Evolutionary conservation across 2,113 vertebrate genomes (phyloP).

Genomic region (Candoia aspera): DNA sequence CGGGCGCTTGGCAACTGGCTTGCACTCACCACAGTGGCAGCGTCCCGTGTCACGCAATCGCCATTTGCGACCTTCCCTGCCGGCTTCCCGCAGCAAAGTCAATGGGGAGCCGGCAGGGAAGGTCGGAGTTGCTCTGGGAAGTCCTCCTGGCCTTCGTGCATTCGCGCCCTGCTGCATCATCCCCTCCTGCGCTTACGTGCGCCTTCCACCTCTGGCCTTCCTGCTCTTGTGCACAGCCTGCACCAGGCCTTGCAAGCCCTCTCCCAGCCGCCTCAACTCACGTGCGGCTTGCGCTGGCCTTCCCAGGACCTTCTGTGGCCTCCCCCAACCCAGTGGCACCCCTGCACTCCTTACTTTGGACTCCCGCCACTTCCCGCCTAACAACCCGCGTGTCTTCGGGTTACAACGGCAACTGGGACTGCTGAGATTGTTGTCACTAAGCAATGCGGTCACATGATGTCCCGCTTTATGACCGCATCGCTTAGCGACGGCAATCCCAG

Average conservation of each 20-base stretch:
- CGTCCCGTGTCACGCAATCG: background rate
- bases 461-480: background rate
- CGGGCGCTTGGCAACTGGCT: background rate
- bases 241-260: no score
- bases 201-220: no score
- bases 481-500: background rate
- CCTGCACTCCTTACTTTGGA: background rate
- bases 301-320: no score
- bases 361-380: background rate
- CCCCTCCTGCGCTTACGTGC: no score
- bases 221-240: no score
- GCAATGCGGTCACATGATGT: background rate
- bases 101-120: background rate
- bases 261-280: background rate
- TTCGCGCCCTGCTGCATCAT: no score
- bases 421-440: background rate
- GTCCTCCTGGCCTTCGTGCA: background rate
- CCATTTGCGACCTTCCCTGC: background rate
- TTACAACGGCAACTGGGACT: no score
- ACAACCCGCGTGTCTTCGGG: background rate
- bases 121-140: background rate
- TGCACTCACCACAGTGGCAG: background rate
- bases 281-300: background rate
- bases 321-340: background rate
- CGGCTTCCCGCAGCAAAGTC: background rate